A percentile compares a stretch with the other conserved stretches of the same genome.
phyloP scores from a whole-genome alignment of 2,888 invertebrate genomes.

The Neoitamus cyanurus region DNA sequence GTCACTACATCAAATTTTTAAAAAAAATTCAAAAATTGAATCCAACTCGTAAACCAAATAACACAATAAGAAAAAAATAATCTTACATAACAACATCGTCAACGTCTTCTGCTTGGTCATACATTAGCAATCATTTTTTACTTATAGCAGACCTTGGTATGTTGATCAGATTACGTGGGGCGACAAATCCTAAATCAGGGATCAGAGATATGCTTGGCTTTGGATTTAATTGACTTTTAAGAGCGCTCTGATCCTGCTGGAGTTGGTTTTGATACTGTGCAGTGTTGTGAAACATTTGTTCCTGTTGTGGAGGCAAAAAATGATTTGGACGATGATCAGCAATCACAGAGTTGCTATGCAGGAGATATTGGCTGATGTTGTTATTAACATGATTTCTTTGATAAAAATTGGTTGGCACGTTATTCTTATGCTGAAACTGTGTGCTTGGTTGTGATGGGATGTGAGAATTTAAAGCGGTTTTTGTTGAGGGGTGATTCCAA shows the following conservation, averaged over 20 bases:
- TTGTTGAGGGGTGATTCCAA: not conserved
- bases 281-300: conserved; percentile 36
- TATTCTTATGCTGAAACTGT: conserved; percentile 50
- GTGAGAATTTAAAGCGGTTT: conserved; percentile 2
- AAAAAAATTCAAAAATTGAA: not conserved
- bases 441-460: conserved; percentile 39
- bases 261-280: conserved; percentile 52
- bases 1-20: no score
- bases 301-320: conserved; percentile 41
- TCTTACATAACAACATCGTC: conserved; percentile 51
- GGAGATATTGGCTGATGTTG: not conserved
- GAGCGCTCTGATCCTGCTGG: conserved; percentile 48
- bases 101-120: conserved; percentile 47
- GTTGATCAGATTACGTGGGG: conserved; percentile 62
- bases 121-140: conserved; percentile 55
- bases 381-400: conserved; percentile 11
- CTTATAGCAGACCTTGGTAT: conserved; percentile 48
- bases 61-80: not conserved
- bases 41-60: not conserved
- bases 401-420: conserved; percentile 13
- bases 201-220: conserved; percentile 68
- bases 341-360: not conserved
- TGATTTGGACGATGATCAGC: conserved; percentile 43
- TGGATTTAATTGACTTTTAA: conserved; percentile 59
- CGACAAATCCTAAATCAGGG: conserved; percentile 70